Conservation (phyloP, 1,140 invertebrate species). For the Rhopalosiphum padi region DNA sequence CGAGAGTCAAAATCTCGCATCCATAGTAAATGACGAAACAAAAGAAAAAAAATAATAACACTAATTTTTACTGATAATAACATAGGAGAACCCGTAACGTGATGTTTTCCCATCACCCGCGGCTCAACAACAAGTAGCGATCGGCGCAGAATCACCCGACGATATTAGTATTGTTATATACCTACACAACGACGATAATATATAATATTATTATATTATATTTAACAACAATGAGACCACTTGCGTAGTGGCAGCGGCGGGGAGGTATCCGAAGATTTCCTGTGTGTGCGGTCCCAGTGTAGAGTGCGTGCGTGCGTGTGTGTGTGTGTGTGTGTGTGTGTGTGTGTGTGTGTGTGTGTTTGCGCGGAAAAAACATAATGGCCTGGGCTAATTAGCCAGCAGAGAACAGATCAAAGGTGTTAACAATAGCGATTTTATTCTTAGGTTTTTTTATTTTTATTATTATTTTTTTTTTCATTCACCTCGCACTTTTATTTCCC, state of each 20-base stretch:
- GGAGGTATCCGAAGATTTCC: constrained; percentile 44
- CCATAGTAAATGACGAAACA: background rate
- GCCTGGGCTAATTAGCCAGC: constrained; percentile 40
- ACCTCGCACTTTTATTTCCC: constrained; percentile 2
- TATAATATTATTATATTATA: constrained; percentile 19
- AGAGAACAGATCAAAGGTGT: constrained; percentile 57
- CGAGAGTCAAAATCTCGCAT: background rate
- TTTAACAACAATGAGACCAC: constrained; percentile 30
- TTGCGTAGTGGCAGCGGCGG: background rate
- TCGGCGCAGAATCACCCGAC: background rate
- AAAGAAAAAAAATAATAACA: constrained; percentile 9
- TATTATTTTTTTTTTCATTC: constrained; percentile 29
- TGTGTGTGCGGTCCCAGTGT: constrained; percentile 36
- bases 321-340: background rate
- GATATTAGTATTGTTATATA: constrained; percentile 16
- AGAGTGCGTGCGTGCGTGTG: background rate
- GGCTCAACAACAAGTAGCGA: background rate
- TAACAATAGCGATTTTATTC: constrained; percentile 57
- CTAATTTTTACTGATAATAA: background rate
- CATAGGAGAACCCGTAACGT: background rate
- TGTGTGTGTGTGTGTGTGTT: constrained; percentile 3
- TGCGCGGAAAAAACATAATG: constrained; percentile 45
- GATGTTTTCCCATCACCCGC: no score
- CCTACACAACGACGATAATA: background rate
- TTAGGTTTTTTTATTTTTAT: constrained; percentile 39